Percentiles rank a stretch among this genome's conserved stretches.
Evolutionary conservation across 2,797 vertebrate species (phyloP).

Genomic region (Octomys mimax): DNA sequence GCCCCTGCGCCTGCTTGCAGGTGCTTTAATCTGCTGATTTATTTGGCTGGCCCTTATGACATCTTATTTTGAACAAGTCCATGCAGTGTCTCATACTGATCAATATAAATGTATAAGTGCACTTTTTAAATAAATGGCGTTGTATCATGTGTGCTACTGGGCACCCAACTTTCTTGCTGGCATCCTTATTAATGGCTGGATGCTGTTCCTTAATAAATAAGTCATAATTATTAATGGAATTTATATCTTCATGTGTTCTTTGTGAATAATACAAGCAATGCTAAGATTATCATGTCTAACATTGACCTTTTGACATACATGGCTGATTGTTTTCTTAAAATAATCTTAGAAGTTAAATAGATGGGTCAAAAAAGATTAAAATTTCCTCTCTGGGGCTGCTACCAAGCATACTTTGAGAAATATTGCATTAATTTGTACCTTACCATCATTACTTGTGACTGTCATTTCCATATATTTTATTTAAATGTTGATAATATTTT

Average conservation of each 20-base stretch:
- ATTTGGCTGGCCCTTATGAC: too few relatives aligned
- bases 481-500: neutral
- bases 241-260: constrained; percentile 28
- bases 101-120: neutral
- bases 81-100: neutral
- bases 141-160: neutral
- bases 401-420: neutral
- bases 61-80: constrained; percentile 31
- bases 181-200: neutral
- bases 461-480: constrained; percentile 15
- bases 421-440: neutral
- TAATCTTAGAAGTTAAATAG: neutral
- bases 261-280: neutral
- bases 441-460: neutral
- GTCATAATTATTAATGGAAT: neutral
- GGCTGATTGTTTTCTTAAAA: neutral
- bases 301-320: neutral
- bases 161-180: neutral
- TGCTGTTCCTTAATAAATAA: constrained; percentile 23
- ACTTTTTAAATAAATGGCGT: neutral
- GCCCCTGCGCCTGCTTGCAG: too few relatives aligned
- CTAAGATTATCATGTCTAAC: constrained; percentile 1
- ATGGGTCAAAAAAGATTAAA: neutral
- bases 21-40: too few relatives aligned
- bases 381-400: neutral